Conservation (phyloP, 2,113 vertebrate species). For the Piprites chloris region DNA sequence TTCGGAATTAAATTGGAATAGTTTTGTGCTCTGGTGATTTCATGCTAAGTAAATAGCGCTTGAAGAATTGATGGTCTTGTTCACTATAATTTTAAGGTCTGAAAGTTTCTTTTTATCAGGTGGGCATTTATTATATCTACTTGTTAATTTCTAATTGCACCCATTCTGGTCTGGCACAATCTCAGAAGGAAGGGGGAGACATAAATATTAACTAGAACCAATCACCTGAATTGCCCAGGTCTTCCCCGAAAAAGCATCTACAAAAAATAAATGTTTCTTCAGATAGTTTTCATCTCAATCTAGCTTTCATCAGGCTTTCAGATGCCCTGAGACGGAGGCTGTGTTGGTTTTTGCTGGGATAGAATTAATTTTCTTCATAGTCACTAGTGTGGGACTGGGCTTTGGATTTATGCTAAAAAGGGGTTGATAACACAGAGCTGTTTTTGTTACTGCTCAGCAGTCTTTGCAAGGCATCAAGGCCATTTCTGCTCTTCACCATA, state of each 20-base stretch:
- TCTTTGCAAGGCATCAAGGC: rapidly evolving
- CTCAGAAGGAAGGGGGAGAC: not conserved
- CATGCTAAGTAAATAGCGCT: not conserved
- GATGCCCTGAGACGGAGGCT: not conserved
- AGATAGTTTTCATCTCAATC: not conserved
- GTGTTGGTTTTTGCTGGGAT: not conserved
- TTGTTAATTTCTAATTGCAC: not conserved
- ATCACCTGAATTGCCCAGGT: rapidly evolving
- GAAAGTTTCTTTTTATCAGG: not conserved
- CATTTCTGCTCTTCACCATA: not conserved
- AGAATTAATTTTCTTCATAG: not conserved
- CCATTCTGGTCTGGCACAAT: not conserved
- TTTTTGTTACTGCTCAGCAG: not conserved
- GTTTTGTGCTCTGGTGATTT: not conserved
- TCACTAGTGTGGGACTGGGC: not conserved
- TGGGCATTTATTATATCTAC: not conserved
- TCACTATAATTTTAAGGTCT: not conserved
- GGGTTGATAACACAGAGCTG: not conserved
- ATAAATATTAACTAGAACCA: not conserved
- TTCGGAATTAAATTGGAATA: not conserved
- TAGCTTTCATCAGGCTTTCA: not conserved
- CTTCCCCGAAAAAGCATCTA: not conserved
- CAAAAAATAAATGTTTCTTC: not conserved
- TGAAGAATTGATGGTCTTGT: not conserved
- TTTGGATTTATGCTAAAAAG: not conserved